phyloP scores from a whole-genome alignment of 2,797 vertebrate species.

The Tenualosa thibaudeaui region DNA sequence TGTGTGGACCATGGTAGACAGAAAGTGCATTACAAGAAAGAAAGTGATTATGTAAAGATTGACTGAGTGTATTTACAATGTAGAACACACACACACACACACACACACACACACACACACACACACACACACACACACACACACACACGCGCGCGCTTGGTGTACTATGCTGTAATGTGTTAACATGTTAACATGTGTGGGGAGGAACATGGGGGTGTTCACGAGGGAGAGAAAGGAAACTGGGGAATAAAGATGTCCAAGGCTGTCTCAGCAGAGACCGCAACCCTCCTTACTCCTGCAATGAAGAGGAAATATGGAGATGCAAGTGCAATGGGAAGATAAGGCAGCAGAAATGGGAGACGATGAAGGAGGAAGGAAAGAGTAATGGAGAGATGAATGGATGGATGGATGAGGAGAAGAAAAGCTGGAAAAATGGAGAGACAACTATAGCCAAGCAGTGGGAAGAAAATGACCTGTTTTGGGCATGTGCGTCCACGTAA shows the following conservation, averaged over 20 bases:
- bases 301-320: constrained; percentile 36
- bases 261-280: constrained; percentile 52
- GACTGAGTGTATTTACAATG: background rate
- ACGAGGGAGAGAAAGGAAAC: background rate
- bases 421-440: background rate
- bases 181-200: background rate
- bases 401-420: constrained; percentile 3
- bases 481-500: background rate
- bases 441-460: background rate
- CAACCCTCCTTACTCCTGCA: constrained; percentile 65
- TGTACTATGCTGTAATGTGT: too few relatives aligned
- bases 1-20: constrained; percentile 22
- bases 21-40: constrained; percentile 4
- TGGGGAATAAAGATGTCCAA: constrained; percentile 12
- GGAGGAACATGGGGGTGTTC: too few relatives aligned
- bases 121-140: too few relatives aligned
- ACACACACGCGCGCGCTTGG: too few relatives aligned
- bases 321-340: background rate
- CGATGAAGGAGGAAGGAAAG: background rate
- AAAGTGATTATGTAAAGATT: background rate
- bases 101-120: too few relatives aligned
- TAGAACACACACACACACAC: background rate
- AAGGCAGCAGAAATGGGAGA: background rate
- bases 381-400: constrained; percentile 34
- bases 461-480: background rate